Evolutionary conservation across 2,888 invertebrate genomes (phyloP).

Genomic region (Ornithoptera priamus): DNA sequence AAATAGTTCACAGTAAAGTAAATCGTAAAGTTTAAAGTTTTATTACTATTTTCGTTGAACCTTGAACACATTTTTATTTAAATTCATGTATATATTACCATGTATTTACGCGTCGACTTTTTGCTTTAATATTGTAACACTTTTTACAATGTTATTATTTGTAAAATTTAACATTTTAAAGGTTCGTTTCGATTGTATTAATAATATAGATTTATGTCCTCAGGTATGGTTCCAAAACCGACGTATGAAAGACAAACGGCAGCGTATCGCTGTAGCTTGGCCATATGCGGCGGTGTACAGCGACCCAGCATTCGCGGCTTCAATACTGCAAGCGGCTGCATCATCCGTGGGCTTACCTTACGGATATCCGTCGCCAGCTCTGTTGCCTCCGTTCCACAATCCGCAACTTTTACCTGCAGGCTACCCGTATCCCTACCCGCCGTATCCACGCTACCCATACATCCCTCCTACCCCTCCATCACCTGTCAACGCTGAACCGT

Average conservation of each 20-base stretch:
- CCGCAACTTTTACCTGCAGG: constrained; percentile 81
- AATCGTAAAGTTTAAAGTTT: background rate
- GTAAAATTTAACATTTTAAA: no score
- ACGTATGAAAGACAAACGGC: constrained; percentile 98
- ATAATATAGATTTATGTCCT: constrained; percentile 40
- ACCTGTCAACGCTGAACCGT: constrained; percentile 65
- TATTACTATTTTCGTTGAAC: background rate
- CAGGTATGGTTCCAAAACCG: constrained; percentile 99
- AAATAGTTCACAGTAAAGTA: background rate
- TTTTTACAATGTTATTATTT: no score
- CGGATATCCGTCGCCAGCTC: constrained; percentile 80
- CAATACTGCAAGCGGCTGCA: constrained; percentile 93
- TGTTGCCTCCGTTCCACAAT: constrained; percentile 77
- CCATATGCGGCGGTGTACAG: constrained; percentile 96
- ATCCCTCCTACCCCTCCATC: constrained; percentile 75
- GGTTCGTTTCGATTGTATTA: background rate
- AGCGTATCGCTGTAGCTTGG: constrained; percentile 96
- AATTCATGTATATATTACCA: no score
- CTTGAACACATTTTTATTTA: background rate
- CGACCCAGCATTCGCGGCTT: constrained; percentile 95
- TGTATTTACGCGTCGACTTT: no score
- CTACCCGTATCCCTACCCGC: constrained; percentile 80
- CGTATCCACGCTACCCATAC: constrained; percentile 77
- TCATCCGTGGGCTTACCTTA: constrained; percentile 84
- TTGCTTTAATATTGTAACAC: no score